A percentile compares a stretch with the other conserved stretches of the same genome.
Conservation (phyloP, 2,888 invertebrate genomes). For the Drosophila atripex region DNA sequence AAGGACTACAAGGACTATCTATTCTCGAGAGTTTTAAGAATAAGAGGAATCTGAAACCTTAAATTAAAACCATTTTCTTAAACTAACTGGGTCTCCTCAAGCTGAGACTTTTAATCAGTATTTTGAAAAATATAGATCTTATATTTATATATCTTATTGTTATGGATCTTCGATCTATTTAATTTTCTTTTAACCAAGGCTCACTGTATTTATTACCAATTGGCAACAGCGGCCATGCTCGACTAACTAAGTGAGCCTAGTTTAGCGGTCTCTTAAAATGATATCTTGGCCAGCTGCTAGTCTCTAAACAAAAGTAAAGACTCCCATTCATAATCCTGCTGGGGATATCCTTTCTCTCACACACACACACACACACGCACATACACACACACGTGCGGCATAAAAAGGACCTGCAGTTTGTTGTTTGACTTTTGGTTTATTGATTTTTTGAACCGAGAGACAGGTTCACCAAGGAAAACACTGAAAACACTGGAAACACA, state of each 20-base stretch:
- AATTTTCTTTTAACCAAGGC: conserved; percentile 17
- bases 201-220: conserved; percentile 34
- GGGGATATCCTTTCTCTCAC: conserved; percentile 2
- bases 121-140: no score
- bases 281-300: conserved; percentile 21
- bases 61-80: no score
- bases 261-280: conserved; percentile 30
- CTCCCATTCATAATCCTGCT: background rate
- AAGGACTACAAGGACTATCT: no score
- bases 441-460: conserved; percentile 49
- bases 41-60: no score
- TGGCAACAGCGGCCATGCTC: conserved; percentile 38
- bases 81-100: no score
- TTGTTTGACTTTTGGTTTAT: conserved; percentile 50
- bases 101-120: no score
- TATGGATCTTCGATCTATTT: no score
- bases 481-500: conserved; percentile 32
- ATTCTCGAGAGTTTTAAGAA: no score
- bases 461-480: conserved; percentile 32
- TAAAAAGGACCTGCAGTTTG: conserved; percentile 31
- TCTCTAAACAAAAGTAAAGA: background rate
- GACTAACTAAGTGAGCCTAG: conserved; percentile 36
- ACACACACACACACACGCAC: conserved; percentile 3
- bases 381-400: conserved; percentile 7
- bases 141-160: no score